These are phyloP conservation scores for Progne subis DNA, from an alignment of 2,113 vertebrate genomes.

Conservation along the genomic window DNA sequence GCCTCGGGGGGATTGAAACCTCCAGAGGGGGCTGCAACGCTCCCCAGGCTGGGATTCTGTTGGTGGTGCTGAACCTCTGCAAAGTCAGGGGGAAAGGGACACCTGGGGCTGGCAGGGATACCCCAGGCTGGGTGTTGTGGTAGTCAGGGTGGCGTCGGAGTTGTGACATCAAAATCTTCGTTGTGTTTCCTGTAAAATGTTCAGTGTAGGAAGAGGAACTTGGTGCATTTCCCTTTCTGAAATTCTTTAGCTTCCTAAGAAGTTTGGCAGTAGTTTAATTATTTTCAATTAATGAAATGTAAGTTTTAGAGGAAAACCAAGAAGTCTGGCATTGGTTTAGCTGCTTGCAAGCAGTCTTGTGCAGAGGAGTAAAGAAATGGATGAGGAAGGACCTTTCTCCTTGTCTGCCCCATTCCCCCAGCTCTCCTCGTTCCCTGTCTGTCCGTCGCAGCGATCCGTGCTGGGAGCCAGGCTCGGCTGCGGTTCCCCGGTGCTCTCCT, in stretches of 20 bases:
- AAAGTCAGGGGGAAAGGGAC: neutral
- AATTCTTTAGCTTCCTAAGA: neutral
- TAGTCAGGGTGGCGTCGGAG: neutral
- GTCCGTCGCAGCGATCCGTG: rapidly evolving
- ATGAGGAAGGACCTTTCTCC: neutral
- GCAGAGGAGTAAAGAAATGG: neutral
- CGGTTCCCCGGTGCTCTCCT: rapidly evolving
- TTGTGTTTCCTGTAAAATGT: neutral
- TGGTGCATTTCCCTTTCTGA: neutral
- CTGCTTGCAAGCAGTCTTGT: neutral
- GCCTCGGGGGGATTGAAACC: neutral
- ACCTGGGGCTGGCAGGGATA: rapidly evolving
- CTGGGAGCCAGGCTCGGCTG: rapidly evolving
- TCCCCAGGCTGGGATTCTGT: rapidly evolving
- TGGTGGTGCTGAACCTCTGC: neutral
- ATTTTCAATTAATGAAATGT: neutral
- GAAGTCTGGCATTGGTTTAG: neutral
- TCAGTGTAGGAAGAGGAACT: neutral
- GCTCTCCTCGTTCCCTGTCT: neutral
- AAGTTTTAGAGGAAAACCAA: neutral
- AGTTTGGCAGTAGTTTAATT: neutral
- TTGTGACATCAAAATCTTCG: neutral
- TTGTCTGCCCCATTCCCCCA: neutral
- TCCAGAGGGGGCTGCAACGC: neutral
- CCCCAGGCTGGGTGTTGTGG: neutral